Percentiles rank a stretch among this genome's conserved stretches.
Conservation (phyloP, 2,888 invertebrate genomes). For the Lottia gigantea region DNA sequence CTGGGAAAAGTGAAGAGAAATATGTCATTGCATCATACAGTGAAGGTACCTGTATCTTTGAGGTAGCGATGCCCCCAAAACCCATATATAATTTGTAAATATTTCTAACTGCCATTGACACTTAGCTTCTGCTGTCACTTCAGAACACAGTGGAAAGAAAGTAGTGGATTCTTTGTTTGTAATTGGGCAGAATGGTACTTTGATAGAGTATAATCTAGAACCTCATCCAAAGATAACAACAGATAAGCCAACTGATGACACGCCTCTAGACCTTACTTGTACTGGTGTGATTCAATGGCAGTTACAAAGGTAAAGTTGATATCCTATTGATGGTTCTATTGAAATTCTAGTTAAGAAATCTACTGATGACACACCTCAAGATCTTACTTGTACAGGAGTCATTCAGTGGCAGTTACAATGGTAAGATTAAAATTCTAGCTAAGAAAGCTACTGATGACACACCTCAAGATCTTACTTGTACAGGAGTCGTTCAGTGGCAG, state of each 20-base stretch:
- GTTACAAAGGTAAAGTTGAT: slow-evolving; percentile 70
- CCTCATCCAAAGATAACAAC: slow-evolving; percentile 65
- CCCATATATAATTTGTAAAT: too few species aligned
- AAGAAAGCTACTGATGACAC: slow-evolving; percentile 61
- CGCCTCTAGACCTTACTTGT: slow-evolving; percentile 78
- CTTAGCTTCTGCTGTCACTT: not conserved
- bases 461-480: slow-evolving; percentile 79
- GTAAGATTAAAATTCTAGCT: slow-evolving; percentile 31
- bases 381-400: slow-evolving; percentile 85
- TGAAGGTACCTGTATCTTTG: too few species aligned
- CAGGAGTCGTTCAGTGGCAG: slow-evolving; percentile 90
- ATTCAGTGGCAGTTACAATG: slow-evolving; percentile 87
- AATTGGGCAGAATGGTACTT: slow-evolving; percentile 86
- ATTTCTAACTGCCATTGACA: too few species aligned
- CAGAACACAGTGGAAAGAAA: slow-evolving; percentile 69
- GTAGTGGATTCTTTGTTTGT: slow-evolving; percentile 86
- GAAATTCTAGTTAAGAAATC: slow-evolving; percentile 39
- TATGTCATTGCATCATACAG: too few species aligned
- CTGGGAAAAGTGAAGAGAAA: too few species aligned
- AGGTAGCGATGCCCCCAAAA: too few species aligned
- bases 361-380: slow-evolving; percentile 68
- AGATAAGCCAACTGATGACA: slow-evolving; percentile 59
- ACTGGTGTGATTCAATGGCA: slow-evolving; percentile 92
- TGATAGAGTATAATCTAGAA: slow-evolving; percentile 89
- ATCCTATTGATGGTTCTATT: too few species aligned